Percentiles rank a stretch among this genome's conserved stretches.
Conservation (phyloP, 2,888 invertebrate genomes). For the Ochlodes sylvanus region DNA sequence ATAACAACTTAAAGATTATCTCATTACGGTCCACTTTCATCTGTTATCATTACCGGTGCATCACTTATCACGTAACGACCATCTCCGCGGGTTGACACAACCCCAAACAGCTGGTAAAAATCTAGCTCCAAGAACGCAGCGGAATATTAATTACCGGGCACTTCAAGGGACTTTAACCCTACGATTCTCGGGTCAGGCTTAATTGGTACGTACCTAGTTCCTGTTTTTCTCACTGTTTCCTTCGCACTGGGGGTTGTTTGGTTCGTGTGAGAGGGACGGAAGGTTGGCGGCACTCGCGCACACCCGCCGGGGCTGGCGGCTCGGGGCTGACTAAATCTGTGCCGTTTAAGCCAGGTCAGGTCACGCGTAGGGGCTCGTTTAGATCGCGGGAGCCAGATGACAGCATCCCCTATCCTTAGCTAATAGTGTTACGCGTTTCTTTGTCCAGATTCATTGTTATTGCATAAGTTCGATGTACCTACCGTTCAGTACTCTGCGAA, state of each 20-base stretch:
- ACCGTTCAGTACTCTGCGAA: no score
- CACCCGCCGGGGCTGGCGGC: constrained; percentile 72
- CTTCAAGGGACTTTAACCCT: constrained; percentile 49
- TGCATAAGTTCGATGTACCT: no score
- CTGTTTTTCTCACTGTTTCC: constrained; percentile 51
- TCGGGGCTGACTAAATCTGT: constrained; percentile 83
- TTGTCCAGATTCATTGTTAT: no score
- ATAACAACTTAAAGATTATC: no score
- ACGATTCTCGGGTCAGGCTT: constrained; percentile 55
- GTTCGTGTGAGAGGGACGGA: constrained; percentile 63
- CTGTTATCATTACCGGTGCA: no score
- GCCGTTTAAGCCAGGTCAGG: constrained; percentile 79
- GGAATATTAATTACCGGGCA: constrained; percentile 42
- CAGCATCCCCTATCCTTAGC: neutral
- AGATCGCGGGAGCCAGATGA: constrained; percentile 37
- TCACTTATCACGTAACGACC: no score
- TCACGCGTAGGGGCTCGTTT: constrained; percentile 64
- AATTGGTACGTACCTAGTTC: constrained; percentile 56
- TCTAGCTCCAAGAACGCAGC: neutral
- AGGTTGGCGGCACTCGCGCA: constrained; percentile 52
- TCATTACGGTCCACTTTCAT: no score
- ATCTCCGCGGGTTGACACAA: neutral
- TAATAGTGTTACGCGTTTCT: neutral
- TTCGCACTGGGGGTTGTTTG: constrained; percentile 60
- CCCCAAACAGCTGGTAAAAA: constrained; percentile 36